Percentiles rank a stretch among this genome's conserved stretches.
Conservation (phyloP, 2,113 vertebrate genomes). For the Limanda limanda region DNA sequence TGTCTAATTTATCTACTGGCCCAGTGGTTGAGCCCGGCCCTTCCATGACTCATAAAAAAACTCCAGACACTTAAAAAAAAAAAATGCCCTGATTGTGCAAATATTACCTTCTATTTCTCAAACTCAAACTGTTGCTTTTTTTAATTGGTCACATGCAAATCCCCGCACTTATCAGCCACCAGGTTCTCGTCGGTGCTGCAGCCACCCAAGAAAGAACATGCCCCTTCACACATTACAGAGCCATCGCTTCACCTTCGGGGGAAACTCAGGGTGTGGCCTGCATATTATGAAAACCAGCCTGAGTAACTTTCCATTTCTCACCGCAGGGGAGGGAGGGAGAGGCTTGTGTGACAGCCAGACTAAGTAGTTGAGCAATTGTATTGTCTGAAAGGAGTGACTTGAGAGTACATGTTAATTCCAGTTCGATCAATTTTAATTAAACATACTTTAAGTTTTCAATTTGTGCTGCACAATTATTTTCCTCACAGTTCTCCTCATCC, state of each 20-base stretch:
- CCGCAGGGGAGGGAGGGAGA: slow-evolving; percentile 42
- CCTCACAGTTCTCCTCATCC: too few relatives aligned
- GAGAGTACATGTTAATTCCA: too few relatives aligned
- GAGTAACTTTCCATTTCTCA: slow-evolving; percentile 62
- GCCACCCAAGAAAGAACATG: neutral
- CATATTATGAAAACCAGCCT: slow-evolving; percentile 29
- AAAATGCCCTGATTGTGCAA: slow-evolving; percentile 2
- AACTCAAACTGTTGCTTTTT: neutral
- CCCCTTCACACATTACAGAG: slow-evolving; percentile 21
- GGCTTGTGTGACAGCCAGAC: slow-evolving; percentile 18
- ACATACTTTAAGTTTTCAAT: too few relatives aligned
- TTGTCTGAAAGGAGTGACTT: neutral
- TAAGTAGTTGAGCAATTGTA: neutral
- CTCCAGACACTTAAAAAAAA: neutral
- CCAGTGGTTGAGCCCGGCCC: slow-evolving; percentile 24
- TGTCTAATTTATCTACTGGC: slow-evolving; percentile 12
- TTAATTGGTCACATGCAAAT: slow-evolving; percentile 10
- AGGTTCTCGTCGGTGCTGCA: neutral
- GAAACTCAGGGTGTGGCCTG: slow-evolving; percentile 55
- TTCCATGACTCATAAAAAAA: slow-evolving; percentile 53
- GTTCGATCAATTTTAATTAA: too few relatives aligned
- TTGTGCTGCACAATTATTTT: too few relatives aligned
- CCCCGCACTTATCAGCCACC: neutral
- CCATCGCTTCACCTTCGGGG: slow-evolving; percentile 44
- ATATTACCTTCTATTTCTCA: neutral